phyloP scores from a whole-genome alignment of 2,888 invertebrate genomes.

The Druceiella hillmani region DNA sequence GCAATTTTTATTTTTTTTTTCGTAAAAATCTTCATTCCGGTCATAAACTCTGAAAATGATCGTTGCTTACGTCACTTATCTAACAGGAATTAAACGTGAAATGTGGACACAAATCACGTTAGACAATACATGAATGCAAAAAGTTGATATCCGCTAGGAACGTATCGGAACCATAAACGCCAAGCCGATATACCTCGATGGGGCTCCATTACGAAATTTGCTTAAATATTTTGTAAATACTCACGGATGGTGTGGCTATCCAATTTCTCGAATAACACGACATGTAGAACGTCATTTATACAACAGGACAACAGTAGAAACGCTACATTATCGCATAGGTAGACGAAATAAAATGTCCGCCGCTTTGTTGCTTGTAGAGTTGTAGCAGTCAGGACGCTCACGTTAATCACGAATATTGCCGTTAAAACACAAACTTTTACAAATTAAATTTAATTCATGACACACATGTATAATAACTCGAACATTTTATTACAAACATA shows the following conservation, averaged over 20 bases:
- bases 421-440: slow-evolving; percentile 35
- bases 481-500: slow-evolving; percentile 39
- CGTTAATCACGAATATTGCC: slow-evolving; percentile 18
- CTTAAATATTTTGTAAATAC: slow-evolving; percentile 33
- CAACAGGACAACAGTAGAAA: slow-evolving; percentile 25
- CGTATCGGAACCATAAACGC: slow-evolving; percentile 32
- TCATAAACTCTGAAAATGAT: too few relatives aligned
- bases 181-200: slow-evolving; percentile 29
- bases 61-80: slow-evolving; percentile 46
- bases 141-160: too few relatives aligned
- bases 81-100: too few relatives aligned
- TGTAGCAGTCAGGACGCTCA: slow-evolving; percentile 51
- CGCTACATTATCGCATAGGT: slow-evolving; percentile 54
- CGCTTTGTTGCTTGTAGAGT: slow-evolving; percentile 55
- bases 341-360: slow-evolving; percentile 56
- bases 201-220: slow-evolving; percentile 28
- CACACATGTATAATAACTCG: slow-evolving; percentile 30
- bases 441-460: not conserved
- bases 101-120: too few relatives aligned
- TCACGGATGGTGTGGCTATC: slow-evolving; percentile 53
- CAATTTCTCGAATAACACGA: slow-evolving; percentile 46
- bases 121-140: too few relatives aligned
- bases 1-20: too few relatives aligned
- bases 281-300: not conserved
- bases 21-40: too few relatives aligned